These are phyloP conservation scores for Anniella stebbinsi DNA, from an alignment of 2,797 vertebrate genomes.

Conservation along the genomic window DNA sequence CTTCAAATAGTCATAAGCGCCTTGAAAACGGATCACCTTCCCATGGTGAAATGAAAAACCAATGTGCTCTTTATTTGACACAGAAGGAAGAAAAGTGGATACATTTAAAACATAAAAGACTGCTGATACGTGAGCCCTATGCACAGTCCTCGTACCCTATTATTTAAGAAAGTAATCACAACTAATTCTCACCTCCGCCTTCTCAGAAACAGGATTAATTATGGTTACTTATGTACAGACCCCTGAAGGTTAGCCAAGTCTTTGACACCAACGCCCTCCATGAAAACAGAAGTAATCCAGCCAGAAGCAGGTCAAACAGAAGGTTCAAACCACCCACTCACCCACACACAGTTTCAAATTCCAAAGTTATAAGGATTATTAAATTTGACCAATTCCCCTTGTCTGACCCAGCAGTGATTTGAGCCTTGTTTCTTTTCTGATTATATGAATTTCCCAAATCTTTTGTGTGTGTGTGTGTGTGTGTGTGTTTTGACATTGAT, in stretches of 20 bases:
- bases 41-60: background rate
- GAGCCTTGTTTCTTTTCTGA: background rate
- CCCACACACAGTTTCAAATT: rapidly evolving
- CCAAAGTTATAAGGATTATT: background rate
- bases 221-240: background rate
- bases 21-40: background rate
- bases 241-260: background rate
- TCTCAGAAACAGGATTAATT: background rate
- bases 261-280: rapidly evolving
- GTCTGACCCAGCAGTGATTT: background rate
- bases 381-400: background rate
- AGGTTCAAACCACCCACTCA: background rate
- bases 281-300: background rate
- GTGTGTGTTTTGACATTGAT: background rate
- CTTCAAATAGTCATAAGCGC: background rate
- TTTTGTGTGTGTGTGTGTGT: too few species aligned
- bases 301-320: rapidly evolving
- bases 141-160: background rate
- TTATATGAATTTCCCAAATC: background rate
- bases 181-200: background rate
- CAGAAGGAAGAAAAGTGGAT: background rate
- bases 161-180: background rate
- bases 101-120: background rate
- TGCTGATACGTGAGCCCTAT: background rate
- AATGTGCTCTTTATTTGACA: background rate